Percentiles rank a stretch among this genome's conserved stretches.
phyloP scores from a whole-genome alignment of 2,797 vertebrate species.

The Phrynocephalus guinanensis region DNA sequence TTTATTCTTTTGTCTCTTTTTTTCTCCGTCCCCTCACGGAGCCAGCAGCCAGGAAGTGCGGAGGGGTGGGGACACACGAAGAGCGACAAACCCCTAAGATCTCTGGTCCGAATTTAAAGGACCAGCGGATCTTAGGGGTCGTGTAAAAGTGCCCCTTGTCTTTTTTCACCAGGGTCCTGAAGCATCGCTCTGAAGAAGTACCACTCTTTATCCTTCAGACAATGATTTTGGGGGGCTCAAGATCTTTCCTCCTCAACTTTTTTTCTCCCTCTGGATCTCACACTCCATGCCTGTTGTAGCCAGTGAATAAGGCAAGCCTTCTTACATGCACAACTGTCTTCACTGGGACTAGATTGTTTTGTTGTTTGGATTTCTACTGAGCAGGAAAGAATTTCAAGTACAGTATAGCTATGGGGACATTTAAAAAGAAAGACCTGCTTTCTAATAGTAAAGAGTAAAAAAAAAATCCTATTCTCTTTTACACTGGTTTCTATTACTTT shows the following conservation, averaged over 20 bases:
- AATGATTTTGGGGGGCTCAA: not conserved
- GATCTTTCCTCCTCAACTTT: not conserved
- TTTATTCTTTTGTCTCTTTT: no score
- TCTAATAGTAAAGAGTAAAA: not conserved
- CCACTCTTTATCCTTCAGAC: no score
- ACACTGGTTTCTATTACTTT: constrained; percentile 30
- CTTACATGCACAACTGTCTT: not conserved
- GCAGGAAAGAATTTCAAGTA: fast-evolving
- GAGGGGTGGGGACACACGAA: no score
- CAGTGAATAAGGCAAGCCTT: not conserved
- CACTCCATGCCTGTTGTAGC: not conserved
- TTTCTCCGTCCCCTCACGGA: no score
- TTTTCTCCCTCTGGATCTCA: not conserved
- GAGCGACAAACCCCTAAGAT: no score
- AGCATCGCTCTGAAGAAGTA: not conserved
- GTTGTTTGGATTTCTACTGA: not conserved
- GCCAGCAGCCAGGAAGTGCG: no score
- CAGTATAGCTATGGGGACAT: not conserved
- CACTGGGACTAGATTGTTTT: not conserved
- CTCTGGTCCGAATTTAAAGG: no score
- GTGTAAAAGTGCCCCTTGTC: no score
- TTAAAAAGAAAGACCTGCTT: not conserved
- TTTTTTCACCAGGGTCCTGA: not conserved
- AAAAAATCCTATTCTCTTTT: not conserved
- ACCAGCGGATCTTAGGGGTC: no score